These are phyloP conservation scores for Empidonax traillii DNA, from an alignment of 2,113 vertebrate genomes.

Conservation along the genomic window DNA sequence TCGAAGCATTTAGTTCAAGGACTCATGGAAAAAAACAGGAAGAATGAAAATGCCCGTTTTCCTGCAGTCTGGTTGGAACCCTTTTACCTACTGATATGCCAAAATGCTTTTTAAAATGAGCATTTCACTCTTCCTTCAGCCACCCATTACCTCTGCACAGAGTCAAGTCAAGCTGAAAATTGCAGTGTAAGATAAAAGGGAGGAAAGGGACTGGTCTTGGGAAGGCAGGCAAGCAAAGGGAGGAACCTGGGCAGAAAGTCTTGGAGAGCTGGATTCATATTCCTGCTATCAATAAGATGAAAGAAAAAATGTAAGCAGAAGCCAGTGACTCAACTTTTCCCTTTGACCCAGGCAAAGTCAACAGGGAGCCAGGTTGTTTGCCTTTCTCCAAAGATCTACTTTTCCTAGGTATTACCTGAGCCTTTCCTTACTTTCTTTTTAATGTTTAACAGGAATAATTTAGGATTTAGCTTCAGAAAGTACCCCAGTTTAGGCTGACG, in stretches of 20 bases:
- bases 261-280: background rate
- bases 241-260: background rate
- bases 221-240: background rate
- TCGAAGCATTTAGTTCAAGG: background rate
- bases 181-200: background rate
- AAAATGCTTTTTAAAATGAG: background rate
- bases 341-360: background rate
- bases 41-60: background rate
- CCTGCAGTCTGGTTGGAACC: background rate
- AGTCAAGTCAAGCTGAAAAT: background rate
- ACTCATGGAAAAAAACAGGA: background rate
- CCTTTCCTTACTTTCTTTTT: background rate
- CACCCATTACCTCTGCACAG: background rate
- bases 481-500: background rate
- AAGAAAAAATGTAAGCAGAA: background rate
- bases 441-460: background rate
- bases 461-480: background rate
- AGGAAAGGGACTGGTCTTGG: background rate
- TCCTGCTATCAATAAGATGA: background rate
- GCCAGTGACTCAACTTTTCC: background rate
- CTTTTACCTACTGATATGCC: background rate
- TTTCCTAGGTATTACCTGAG: background rate
- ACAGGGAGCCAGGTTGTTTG: background rate
- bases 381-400: background rate
- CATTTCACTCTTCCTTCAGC: background rate